phyloP scores from a whole-genome alignment of 2,797 vertebrate genomes.

The Florisuga fusca region DNA sequence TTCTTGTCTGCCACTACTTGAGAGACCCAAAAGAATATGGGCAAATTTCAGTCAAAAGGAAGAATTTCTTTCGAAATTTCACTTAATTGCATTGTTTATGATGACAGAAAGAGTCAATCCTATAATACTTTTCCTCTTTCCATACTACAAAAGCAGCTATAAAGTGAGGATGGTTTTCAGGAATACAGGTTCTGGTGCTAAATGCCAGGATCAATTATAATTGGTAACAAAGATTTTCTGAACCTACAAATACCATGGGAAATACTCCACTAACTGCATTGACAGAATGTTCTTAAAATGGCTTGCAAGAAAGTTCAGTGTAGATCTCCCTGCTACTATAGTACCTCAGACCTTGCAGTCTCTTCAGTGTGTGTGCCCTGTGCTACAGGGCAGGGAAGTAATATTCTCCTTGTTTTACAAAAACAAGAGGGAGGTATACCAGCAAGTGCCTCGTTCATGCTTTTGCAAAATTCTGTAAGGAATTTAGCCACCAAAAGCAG shows the following conservation, averaged over 20 bases:
- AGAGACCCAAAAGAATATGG: neutral
- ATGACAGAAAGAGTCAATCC: neutral
- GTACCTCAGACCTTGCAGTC: neutral
- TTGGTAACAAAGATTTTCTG: neutral
- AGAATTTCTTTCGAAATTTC: neutral
- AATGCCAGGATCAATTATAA: neutral
- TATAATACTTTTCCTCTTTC: neutral
- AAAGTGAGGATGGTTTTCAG: neutral
- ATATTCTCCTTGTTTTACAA: neutral
- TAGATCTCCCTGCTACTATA: neutral
- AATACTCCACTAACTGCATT: neutral
- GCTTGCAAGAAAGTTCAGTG: neutral
- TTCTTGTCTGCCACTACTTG: neutral
- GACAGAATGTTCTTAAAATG: neutral
- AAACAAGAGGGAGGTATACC: neutral
- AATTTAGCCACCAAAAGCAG: neutral
- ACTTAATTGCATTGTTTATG: neutral
- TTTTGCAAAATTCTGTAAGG: neutral
- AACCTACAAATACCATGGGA: neutral
- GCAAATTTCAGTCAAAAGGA: neutral
- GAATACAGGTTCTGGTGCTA: neutral
- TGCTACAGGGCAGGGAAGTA: neutral
- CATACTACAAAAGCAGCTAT: neutral
- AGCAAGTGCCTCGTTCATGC: accelerated
- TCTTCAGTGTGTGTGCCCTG: neutral